Evolutionary conservation across 2,888 invertebrate species (phyloP), one percentile per base, ranked within the genome.

Genomic region (Napeogenes inachia): DNA sequence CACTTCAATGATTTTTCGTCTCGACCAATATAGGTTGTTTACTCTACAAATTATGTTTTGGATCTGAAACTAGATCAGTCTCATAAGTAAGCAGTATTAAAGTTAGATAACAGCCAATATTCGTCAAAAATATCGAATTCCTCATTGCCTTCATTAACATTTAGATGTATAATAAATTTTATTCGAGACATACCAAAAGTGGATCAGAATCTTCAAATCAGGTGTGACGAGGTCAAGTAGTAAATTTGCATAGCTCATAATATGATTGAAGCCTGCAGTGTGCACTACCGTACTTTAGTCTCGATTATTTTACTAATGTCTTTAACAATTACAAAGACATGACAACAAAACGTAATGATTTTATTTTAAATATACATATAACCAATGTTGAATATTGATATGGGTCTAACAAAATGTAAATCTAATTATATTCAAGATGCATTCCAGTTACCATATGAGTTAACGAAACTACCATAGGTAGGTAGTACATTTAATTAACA

Each of bases 141-240:
- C 80, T 79, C 78, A 81, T 80, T 85, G 82, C 84, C 81, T 82
- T 81, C 71, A 87, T 88, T 89, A 83, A 81, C 86, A 87, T 89
- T 87, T 87, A 84, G 75, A 85, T 79, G 72, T 74, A 76, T 78
- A 80, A 88, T 86, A 86, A 87, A 88, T 86, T 83, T 79, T 72
- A 70, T 78, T 80, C 76, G 77, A 83, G 77, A 84, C 84, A 73
- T 81, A 87, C 87, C 84, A 84, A 81, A 86, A 79, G 78, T 85
- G 77, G 81, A 85, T 83, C 83, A 82, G 77, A 80, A 80, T 86
- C 82, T 79, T 82, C 75, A 80, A 76, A 78, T 82, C 81, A 82
- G 81, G 80, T 77, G 82, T 75, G 86, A 77, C 85, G 79, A 89
- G 89, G 88, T 84, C 86, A 77, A 66, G 66, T 71, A 73, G 74